Percentiles rank a stretch among this genome's conserved stretches.
These are phyloP conservation scores for Campoletis raptor DNA, from an alignment of 2,888 invertebrate species.

Conservation along the genomic window DNA sequence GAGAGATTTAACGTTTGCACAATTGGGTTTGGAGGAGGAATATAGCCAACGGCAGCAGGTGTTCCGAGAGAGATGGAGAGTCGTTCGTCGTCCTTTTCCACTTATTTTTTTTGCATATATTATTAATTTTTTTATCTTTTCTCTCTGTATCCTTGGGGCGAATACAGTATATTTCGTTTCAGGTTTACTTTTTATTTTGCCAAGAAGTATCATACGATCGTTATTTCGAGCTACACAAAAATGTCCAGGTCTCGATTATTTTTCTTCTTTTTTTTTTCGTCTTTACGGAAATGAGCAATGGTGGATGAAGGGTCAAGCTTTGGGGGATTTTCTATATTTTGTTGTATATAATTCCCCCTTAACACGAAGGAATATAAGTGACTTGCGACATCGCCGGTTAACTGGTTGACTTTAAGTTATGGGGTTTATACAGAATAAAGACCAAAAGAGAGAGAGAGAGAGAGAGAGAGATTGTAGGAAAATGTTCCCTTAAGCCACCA, in stretches of 20 bases:
- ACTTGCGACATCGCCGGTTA: slow-evolving; percentile 53
- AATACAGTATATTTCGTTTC: slow-evolving; percentile 43
- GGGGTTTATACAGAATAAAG: slow-evolving; percentile 15
- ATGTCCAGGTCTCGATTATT: not conserved
- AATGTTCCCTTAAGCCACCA: slow-evolving; percentile 78
- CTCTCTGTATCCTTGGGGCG: slow-evolving; percentile 4
- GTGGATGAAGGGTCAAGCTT: slow-evolving; percentile 3
- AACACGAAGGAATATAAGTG: slow-evolving; percentile 54
- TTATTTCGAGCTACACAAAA: slow-evolving; percentile 9
- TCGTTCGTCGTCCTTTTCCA: not conserved
- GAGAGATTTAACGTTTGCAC: slow-evolving; percentile 10
- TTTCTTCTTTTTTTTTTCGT: not conserved
- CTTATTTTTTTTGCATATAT: not conserved
- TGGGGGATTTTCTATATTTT: slow-evolving; percentile 26
- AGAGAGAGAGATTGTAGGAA: slow-evolving; percentile 72
- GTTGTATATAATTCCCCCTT: slow-evolving; percentile 36
- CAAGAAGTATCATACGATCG: slow-evolving; percentile 19
- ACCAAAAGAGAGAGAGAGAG: slow-evolving; percentile 75
- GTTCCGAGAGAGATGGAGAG: slow-evolving; percentile 21
- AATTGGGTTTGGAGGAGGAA: slow-evolving; percentile 33
- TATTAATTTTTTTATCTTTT: not conserved
- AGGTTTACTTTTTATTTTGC: not conserved
- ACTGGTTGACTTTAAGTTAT: slow-evolving; percentile 58
- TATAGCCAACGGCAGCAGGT: slow-evolving; percentile 54
- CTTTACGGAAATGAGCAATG: slow-evolving; percentile 21